Base-by-base conservation (phyloP, 2,888 invertebrate species). In the Magallana nippona region DNA sequence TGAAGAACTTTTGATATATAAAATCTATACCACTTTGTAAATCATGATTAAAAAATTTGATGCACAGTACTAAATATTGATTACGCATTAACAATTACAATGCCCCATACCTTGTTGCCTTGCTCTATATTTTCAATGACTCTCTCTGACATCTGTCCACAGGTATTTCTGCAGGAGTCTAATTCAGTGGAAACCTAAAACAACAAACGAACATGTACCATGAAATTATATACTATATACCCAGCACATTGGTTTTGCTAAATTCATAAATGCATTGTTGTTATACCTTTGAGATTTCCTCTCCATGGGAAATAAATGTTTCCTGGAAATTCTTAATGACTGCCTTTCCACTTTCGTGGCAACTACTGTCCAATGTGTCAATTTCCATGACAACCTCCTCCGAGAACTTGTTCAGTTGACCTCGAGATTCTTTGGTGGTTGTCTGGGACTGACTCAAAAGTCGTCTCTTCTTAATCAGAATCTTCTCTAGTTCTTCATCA, bases 161-260 rank as follows among this genome's bases (percentile, higher is more conserved):
- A 82, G 15, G 78, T 22, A 13, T 62, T 63, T 27, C 32, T 82
- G 57, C 82, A 84, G 27, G 17, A 57, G n/a, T 78, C 63, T 55
- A 78, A 78, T 27, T 84, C 82, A 32, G 55, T 60, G 1, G 62
- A 57, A 3, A 82, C 82, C 84, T 84, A 22, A 10, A 15, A 80
- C 56, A 79, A 22, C 44, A 62, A 79, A 17, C 11, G 17, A 62
- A 62, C 32, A 13, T 55, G 55, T 5, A 44, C 44, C 44, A 44
- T 44, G 0, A 44, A 44, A 44, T 44, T 44, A 44, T 44, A 44
- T 44, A 44, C 44, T 44, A 0, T 5, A 44, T 44, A 44, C 44
- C 0, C 44, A 44, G 3, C 44, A 10, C 44, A 44, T 44, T 44
- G 44, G 44, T 44, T 44, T 44, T 44, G 44, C 44, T 44, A 44